Evolutionary conservation across 2,888 invertebrate species (phyloP), one percentile per base, ranked within the genome.

Genomic region (Sphaerophoria rueppellii): DNA sequence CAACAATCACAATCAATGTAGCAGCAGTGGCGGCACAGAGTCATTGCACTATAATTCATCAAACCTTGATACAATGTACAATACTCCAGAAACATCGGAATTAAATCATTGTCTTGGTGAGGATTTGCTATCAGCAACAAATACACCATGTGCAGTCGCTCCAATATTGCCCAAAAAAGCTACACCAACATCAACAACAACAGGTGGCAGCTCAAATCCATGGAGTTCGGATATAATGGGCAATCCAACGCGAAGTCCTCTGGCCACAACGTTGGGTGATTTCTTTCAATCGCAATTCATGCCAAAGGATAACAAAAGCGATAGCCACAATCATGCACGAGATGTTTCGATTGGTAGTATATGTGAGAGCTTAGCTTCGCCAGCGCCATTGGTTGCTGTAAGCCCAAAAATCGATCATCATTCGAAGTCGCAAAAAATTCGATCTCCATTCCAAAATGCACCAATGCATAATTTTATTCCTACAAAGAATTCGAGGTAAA

Each of bases 391-490:
- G 73, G 74, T 89, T 60, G 88, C 90, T 77, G 87, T 90, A 14
- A 91, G 91, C 88, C 92, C 92, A 46, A 89, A 90, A 60, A 89
- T 89, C 69, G 90, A 92, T 61, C 82, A 61, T 24, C 75, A 86
- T 87, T 74, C 76, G 52, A 80, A 81, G 72, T n/a, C n/a, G n/a
- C 77, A 83, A 50, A 76, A 69, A 80, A 90, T 90, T 87, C 89
- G 90, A 87, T 91, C 91, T 87, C 91, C 91, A 90, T 91, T 91
- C 89, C 91, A 91, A 81, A 88, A 88, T 87, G 76, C 88, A 87
- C 82, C 87, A 4, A 43, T 79, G 32, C 61, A 63, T 70, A 58
- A 52, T 54, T 77, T 40, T 65, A 81, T 35, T 60, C 55, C 72
- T 50, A 16, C 60, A 35, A 63, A 55, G 11, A 81, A 73, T 52